Conservation (phyloP, 2,797 vertebrate genomes). For the Acanthiza pusilla region DNA sequence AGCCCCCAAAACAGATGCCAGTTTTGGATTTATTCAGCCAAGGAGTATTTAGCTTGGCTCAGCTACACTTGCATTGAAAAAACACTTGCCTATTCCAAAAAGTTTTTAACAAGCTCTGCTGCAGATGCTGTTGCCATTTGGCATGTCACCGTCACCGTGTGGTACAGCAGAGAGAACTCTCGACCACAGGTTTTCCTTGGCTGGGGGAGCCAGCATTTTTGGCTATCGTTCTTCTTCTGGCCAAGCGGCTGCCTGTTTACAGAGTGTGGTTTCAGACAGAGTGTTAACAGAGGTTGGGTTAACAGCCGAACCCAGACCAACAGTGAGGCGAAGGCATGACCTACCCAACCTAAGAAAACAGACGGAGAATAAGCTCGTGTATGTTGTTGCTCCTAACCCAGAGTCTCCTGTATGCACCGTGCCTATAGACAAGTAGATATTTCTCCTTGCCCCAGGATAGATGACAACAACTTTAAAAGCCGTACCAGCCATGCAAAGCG, state of each 20-base stretch:
- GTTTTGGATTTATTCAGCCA: constrained; percentile 70
- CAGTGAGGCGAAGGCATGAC: constrained; percentile 46
- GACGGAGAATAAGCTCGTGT: neutral
- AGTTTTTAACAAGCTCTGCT: constrained; percentile 76
- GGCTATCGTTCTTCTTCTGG: constrained; percentile 46
- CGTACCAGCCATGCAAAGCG: constrained; percentile 31
- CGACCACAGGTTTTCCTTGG: constrained; percentile 75
- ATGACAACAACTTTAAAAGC: constrained; percentile 39
- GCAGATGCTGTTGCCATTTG: constrained; percentile 72
- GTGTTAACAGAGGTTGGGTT: constrained; percentile 63
- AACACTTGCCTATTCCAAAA: constrained; percentile 74
- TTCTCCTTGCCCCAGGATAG: constrained; percentile 27
- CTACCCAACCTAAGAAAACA: constrained; percentile 12
- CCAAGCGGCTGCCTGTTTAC: constrained; percentile 68
- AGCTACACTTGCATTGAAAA: constrained; percentile 60
- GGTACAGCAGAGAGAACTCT: constrained; percentile 67
- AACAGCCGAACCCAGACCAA: constrained; percentile 55
- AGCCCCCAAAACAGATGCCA: constrained; percentile 76
- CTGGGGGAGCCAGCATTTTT: constrained; percentile 42
- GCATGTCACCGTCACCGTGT: constrained; percentile 67
- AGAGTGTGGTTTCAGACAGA: constrained; percentile 63
- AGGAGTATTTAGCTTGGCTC: constrained; percentile 78
- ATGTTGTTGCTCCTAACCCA: neutral
- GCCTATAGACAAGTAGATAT: neutral
- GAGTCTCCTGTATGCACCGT: neutral